These are phyloP conservation scores for Cremastobaeus sp. DNA, from an alignment of 2,888 invertebrate genomes.

Conservation along the genomic window DNA sequence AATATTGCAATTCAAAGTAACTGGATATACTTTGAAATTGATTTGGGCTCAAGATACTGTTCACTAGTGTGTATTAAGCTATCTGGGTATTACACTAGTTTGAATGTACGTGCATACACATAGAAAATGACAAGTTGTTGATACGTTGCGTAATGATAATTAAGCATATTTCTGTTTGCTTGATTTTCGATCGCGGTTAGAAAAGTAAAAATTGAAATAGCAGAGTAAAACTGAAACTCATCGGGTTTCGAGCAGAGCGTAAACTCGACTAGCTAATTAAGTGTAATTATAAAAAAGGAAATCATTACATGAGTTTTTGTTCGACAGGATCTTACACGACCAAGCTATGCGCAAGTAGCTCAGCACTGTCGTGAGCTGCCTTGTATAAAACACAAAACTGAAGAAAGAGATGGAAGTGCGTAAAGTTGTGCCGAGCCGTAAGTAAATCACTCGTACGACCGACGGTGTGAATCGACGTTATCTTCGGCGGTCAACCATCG, in stretches of 20 bases:
- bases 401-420: conserved; percentile 75
- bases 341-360: conserved; percentile 78
- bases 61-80: conserved; percentile 41
- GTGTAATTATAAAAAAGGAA: not conserved
- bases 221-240: too few species aligned
- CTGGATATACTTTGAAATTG: not conserved
- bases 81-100: conserved; percentile 42
- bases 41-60: conserved; percentile 3
- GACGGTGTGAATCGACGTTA: conserved; percentile 54
- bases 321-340: conserved; percentile 75
- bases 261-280: too few species aligned
- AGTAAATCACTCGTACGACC: conserved; percentile 64
- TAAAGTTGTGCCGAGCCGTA: conserved; percentile 70
- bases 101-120: not conserved
- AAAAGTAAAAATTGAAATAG: too few species aligned
- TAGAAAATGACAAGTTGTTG: not conserved
- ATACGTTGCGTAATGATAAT: not conserved
- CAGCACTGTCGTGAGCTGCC: conserved; percentile 77
- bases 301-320: conserved; percentile 33
- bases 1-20: conserved; percentile 1
- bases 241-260: too few species aligned
- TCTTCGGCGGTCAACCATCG: conserved; percentile 54
- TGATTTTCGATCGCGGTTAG: too few species aligned
- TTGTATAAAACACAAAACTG: conserved; percentile 77
- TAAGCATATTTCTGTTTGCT: too few species aligned